phyloP scores from a whole-genome alignment of 2,113 vertebrate genomes.

The Melierax canorus region DNA sequence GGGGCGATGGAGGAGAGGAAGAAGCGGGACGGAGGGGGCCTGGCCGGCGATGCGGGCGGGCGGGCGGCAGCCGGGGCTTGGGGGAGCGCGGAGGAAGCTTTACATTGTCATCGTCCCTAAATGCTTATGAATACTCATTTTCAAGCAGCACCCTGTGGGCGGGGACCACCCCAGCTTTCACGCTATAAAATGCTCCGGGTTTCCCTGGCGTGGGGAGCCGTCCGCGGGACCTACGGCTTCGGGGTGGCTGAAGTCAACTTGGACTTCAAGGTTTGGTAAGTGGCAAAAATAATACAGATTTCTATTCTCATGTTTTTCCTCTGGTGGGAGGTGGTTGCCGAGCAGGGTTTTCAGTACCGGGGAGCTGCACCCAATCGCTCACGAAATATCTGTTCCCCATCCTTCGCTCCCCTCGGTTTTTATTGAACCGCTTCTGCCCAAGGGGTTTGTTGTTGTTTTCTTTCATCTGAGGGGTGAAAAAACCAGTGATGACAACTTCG shows the following conservation, averaged over 20 bases:
- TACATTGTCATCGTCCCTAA: neutral
- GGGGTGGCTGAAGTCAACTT: neutral
- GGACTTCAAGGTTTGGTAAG: slow-evolving; percentile 3
- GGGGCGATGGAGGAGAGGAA: neutral
- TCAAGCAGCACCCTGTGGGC: slow-evolving; percentile 40
- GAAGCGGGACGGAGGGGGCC: neutral
- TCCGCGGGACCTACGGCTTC: neutral
- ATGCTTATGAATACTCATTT: slow-evolving; percentile 39
- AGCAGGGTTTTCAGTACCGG: neutral
- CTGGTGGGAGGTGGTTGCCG: neutral
- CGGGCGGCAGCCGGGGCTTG: neutral
- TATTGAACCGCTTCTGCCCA: neutral
- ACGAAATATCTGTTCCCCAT: neutral
- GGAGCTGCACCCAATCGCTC: neutral
- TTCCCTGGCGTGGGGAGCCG: neutral
- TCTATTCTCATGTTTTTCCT: neutral
- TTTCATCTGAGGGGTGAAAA: neutral
- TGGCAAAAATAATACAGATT: neutral
- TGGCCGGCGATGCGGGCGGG: neutral
- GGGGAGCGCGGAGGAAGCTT: neutral
- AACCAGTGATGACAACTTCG: neutral
- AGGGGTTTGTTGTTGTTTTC: neutral
- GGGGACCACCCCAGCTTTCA: slow-evolving; percentile 23
- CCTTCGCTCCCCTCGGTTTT: neutral
- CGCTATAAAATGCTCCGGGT: slow-evolving; percentile 47